Evolutionary conservation across 2,113 vertebrate species (phyloP).

Genomic region (Burhinus bistriatus): DNA sequence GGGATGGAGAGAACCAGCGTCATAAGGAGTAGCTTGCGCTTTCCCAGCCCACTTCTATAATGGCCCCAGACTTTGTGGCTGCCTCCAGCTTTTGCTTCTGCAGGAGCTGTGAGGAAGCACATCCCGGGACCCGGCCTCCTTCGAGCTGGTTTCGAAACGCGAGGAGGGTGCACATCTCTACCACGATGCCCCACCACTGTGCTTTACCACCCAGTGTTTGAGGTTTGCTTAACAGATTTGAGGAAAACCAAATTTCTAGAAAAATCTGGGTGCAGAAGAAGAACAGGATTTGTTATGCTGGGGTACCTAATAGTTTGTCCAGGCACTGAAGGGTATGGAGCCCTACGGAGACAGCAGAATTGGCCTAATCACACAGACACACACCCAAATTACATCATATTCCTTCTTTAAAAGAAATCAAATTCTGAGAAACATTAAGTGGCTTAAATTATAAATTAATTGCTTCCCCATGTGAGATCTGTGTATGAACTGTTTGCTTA

Average conservation of each 20-base stretch:
- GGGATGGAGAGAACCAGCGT: neutral
- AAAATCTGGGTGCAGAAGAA: neutral
- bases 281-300: neutral
- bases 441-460: neutral
- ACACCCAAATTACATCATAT: neutral
- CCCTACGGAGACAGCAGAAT: fast-evolving
- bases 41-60: fast-evolving
- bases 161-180: neutral
- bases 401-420: neutral
- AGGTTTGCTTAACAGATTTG: neutral
- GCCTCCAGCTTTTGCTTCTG: neutral
- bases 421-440: neutral
- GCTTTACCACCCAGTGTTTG: neutral
- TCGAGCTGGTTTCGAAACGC: fast-evolving
- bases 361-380: neutral
- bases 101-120: neutral
- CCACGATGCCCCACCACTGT: fast-evolving
- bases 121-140: fast-evolving
- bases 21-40: fast-evolving
- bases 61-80: fast-evolving
- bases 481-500: neutral
- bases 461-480: neutral
- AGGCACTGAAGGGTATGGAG: neutral
- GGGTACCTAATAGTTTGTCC: neutral
- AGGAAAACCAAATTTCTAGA: neutral